Percentiles rank a stretch among this genome's conserved stretches.
Evolutionary conservation across 37 sponge, comb jelly and placozoan species (phyloP).

Genomic region (Aplysina aerophoba): DNA sequence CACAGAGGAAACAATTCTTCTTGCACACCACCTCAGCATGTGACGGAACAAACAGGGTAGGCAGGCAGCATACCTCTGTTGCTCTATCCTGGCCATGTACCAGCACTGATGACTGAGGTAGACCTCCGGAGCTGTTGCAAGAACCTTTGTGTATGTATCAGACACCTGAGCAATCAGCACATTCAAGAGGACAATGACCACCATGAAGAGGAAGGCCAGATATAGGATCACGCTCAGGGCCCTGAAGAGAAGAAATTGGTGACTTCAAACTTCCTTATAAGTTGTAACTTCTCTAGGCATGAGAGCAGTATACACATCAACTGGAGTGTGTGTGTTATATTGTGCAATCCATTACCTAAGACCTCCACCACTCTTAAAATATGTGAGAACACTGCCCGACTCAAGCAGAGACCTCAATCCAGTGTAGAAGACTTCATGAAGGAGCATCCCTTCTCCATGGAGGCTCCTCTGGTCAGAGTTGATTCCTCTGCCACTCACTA

Average conservation of each 20-base stretch:
- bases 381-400: neutral
- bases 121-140: neutral
- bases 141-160: constrained; percentile 7
- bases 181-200: constrained; percentile 26
- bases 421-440: neutral
- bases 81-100: no score
- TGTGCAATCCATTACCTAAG: neutral
- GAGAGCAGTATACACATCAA: no score
- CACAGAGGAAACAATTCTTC: no score
- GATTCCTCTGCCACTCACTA: neutral
- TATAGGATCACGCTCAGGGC: neutral
- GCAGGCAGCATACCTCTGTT: no score
- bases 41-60: no score
- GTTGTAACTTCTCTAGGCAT: no score
- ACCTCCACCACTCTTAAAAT: neutral
- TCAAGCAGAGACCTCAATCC: neutral
- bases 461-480: neutral
- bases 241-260: neutral
- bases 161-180: constrained; percentile 27
- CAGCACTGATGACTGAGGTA: no score
- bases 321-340: no score
- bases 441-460: neutral
- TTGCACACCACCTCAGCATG: no score
- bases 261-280: no score
- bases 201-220: constrained; percentile 12